Conservation (phyloP, 2,797 vertebrate genomes). For the Micrastur ruficollis region DNA sequence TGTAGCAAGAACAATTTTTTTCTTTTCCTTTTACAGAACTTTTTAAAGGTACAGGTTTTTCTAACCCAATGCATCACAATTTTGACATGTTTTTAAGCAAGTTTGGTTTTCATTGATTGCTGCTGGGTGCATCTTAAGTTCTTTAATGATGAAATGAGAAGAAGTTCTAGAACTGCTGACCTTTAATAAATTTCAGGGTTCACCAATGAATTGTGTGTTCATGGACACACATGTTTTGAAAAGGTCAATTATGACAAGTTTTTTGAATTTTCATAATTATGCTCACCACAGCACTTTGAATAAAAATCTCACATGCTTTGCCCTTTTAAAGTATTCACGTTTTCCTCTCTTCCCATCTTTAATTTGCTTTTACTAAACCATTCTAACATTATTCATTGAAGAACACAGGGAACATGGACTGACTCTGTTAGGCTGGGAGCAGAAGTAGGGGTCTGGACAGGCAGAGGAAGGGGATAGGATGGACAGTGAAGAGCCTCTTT, state of each 20-base stretch:
- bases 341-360: neutral
- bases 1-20: neutral
- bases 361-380: neutral
- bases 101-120: neutral
- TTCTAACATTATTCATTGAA: neutral
- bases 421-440: neutral
- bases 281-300: neutral
- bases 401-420: neutral
- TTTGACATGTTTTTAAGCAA: neutral
- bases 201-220: neutral
- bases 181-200: constrained; percentile 31
- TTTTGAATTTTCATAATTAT: constrained; percentile 32
- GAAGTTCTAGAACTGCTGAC: neutral
- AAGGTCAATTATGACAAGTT: constrained; percentile 31
- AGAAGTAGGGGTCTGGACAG: neutral
- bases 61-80: neutral
- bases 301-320: constrained; percentile 8
- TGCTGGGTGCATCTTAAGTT: neutral
- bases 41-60: neutral
- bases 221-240: neutral
- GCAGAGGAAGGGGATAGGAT: neutral
- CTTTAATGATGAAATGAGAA: neutral
- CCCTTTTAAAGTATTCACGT: neutral
- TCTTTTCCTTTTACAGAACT: neutral
- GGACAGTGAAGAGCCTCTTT: neutral